These are phyloP conservation scores for Telmatherina bonti DNA, from an alignment of 2,797 vertebrate species.

Conservation along the genomic window DNA sequence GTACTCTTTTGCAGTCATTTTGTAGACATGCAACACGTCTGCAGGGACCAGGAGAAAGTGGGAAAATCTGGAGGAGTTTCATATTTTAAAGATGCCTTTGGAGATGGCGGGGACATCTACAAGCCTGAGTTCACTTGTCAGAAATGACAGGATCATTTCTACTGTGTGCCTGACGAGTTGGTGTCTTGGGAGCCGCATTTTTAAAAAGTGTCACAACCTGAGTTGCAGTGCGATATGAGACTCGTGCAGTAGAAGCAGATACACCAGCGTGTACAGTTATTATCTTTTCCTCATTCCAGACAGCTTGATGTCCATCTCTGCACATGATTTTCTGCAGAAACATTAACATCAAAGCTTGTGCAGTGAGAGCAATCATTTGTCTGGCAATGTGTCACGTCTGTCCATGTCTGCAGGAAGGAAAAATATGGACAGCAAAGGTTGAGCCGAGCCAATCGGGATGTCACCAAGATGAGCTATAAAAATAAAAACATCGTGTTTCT, in stretches of 20 bases:
- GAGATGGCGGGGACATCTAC: conserved; percentile 32
- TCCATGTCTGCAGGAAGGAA: conserved; percentile 14
- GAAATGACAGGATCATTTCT: conserved; percentile 40
- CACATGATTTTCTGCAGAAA: conserved; percentile 18
- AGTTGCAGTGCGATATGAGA: not conserved
- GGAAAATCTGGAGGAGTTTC: conserved; percentile 39
- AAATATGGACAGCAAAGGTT: conserved; percentile 9
- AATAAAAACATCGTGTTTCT: conserved; percentile 6
- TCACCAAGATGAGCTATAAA: conserved; percentile 11
- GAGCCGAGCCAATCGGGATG: conserved; percentile 12
- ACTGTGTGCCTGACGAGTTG: not conserved
- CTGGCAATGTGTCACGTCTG: conserved; percentile 16
- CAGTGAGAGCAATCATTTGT: conserved; percentile 8
- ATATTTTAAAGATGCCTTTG: conserved; percentile 51
- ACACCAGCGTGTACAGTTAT: not conserved
- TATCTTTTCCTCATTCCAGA: not conserved
- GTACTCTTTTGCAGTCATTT: conserved; percentile 51
- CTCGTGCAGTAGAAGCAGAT: conserved; percentile 13
- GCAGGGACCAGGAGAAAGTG: conserved; percentile 37
- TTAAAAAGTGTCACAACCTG: conserved; percentile 16
- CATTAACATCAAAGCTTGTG: not conserved
- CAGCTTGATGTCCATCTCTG: conserved; percentile 34
- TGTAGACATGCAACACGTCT: conserved; percentile 47
- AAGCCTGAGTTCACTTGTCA: conserved; percentile 45
- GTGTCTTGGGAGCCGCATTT: conserved; percentile 32